Evolutionary conservation across 1,140 invertebrate genomes (phyloP).

Genomic region (Trichonephila clavipes): DNA sequence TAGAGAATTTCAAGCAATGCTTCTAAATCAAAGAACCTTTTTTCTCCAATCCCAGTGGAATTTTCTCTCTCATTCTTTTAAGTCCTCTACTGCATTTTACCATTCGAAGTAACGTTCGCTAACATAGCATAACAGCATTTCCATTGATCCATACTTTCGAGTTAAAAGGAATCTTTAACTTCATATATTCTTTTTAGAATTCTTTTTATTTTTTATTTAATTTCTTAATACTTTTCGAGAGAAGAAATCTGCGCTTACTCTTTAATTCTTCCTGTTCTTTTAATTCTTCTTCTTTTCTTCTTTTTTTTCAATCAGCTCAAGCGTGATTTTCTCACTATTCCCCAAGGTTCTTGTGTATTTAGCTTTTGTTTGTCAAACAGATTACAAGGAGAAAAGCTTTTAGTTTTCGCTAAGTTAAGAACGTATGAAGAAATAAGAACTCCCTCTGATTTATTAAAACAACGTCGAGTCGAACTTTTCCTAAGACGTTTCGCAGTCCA

Average conservation of each 20-base stretch:
- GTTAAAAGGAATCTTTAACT: conserved; percentile 9
- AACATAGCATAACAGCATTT: background rate
- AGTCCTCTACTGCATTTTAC: background rate
- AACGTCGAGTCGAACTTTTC: background rate
- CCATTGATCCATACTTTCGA: background rate
- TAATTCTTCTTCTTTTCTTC: background rate
- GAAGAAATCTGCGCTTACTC: background rate
- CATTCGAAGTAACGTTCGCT: background rate
- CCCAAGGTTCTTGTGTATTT: conserved; percentile 15
- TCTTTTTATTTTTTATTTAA: background rate
- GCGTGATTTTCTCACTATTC: background rate
- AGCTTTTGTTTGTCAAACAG: conserved; percentile 35
- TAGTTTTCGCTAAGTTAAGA: background rate
- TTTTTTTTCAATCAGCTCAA: background rate
- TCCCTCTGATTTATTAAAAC: background rate
- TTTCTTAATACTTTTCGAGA: conserved; percentile 12
- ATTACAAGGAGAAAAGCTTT: conserved; percentile 36
- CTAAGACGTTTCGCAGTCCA: background rate
- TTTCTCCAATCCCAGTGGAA: background rate
- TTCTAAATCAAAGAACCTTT: background rate
- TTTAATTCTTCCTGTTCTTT: background rate
- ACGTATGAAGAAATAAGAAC: too few species aligned
- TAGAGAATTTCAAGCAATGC: too few species aligned
- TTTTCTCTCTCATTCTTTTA: background rate
- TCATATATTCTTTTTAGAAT: background rate